Conservation (phyloP, 2,888 invertebrate genomes). For the Lithophane semibrunnea region DNA sequence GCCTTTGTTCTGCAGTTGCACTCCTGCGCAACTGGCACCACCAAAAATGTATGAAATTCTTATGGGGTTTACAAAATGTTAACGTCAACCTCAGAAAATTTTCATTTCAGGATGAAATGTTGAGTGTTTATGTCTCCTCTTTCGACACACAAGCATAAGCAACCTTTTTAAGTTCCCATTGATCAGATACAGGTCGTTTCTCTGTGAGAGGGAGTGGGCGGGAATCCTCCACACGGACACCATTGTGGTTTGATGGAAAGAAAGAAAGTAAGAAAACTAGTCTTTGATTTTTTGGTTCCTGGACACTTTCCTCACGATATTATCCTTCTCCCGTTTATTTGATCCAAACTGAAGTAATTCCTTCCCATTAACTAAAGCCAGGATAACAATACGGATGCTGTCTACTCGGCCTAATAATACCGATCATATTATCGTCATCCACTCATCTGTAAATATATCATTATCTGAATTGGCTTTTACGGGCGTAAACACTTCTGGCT, state of each 20-base stretch:
- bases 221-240: background rate
- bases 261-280: too few species aligned
- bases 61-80: background rate
- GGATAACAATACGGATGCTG: background rate
- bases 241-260: background rate
- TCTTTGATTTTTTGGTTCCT: background rate
- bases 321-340: background rate
- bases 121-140: too few species aligned
- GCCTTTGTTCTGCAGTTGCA: background rate
- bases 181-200: background rate
- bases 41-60: background rate
- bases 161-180: background rate
- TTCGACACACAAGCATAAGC: background rate
- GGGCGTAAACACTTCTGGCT: constrained; percentile 47
- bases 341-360: background rate
- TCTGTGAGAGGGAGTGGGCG: background rate
- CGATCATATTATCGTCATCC: constrained; percentile 24
- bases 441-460: constrained; percentile 50
- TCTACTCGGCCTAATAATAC: constrained; percentile 24
- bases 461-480: constrained; percentile 56
- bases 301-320: background rate
- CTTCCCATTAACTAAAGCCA: constrained; percentile 1
- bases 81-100: background rate
- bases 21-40: background rate
- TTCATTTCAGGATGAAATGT: background rate